Conservation (phyloP, 2,888 invertebrate species). For the Apodemia mormo region DNA sequence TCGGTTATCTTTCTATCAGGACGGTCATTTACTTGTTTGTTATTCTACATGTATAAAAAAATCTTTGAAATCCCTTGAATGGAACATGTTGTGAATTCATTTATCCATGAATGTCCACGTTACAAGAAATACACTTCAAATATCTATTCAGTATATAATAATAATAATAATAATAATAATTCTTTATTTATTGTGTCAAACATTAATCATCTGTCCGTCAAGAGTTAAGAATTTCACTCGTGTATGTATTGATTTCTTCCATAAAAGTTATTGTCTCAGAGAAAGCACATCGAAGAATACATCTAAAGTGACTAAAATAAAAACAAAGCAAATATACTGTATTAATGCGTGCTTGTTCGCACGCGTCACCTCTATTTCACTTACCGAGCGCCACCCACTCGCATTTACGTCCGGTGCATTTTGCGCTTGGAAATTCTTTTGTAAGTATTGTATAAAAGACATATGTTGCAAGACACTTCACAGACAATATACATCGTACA, state of each 20-base stretch:
- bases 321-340: constrained; percentile 25
- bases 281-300: constrained; percentile 5
- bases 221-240: not conserved
- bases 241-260: not conserved
- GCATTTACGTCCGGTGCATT: constrained; percentile 16
- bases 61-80: too few species aligned
- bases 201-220: not conserved
- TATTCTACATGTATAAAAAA: too few species aligned
- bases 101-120: too few species aligned
- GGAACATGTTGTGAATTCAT: too few species aligned
- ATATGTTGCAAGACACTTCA: constrained; percentile 11
- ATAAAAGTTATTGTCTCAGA: not conserved
- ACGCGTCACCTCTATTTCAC: constrained; percentile 34
- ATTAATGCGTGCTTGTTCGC: constrained; percentile 30
- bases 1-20: too few species aligned
- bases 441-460: not conserved
- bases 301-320: constrained; percentile 26
- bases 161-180: too few species aligned
- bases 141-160: too few species aligned
- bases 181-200: too few species aligned
- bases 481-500: constrained; percentile 7
- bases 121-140: too few species aligned
- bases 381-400: constrained; percentile 36
- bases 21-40: too few species aligned
- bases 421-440: constrained; percentile 6